Evolutionary conservation across 2,113 vertebrate genomes (phyloP).

Genomic region (Oplegnathus fasciatus): DNA sequence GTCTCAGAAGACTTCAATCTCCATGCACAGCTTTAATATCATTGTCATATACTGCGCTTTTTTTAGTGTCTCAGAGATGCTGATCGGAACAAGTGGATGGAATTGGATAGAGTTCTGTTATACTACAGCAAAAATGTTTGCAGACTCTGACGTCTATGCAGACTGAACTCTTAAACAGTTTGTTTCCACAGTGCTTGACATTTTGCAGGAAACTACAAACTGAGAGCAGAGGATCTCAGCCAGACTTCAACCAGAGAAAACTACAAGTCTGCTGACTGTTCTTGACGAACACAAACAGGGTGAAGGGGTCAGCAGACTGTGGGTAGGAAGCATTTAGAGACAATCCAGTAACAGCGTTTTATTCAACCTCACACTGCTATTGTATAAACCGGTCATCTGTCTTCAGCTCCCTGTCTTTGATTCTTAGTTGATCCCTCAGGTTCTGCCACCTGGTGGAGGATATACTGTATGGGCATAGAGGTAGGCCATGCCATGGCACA

Average conservation of each 20-base stretch:
- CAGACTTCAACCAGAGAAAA: background rate
- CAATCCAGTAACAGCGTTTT: background rate
- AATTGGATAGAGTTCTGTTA: background rate
- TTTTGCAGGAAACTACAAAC: conserved; percentile 14
- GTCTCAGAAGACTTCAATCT: conserved; percentile 6
- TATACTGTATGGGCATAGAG: background rate
- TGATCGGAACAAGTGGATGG: background rate
- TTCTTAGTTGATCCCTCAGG: too few relatives aligned
- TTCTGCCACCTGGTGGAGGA: conserved; percentile 11
- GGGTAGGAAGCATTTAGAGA: conserved; percentile 3
- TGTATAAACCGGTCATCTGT: background rate
- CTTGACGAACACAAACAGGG: conserved; percentile 15
- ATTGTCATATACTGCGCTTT: background rate
- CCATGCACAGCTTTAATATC: background rate
- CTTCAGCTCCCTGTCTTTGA: conserved; percentile 1
- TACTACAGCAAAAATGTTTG: background rate
- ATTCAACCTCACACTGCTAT: background rate
- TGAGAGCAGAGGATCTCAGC: background rate
- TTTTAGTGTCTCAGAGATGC: background rate
- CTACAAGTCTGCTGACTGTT: background rate
- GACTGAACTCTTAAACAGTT: conserved; percentile 9
- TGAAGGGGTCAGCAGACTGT: conserved; percentile 24
- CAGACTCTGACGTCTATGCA: background rate
- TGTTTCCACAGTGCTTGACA: conserved; percentile 6
- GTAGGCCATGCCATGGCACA: background rate